These are phyloP conservation scores for Colistium nudipinnis DNA, from an alignment of 2,113 vertebrate species.

Conservation along the genomic window DNA sequence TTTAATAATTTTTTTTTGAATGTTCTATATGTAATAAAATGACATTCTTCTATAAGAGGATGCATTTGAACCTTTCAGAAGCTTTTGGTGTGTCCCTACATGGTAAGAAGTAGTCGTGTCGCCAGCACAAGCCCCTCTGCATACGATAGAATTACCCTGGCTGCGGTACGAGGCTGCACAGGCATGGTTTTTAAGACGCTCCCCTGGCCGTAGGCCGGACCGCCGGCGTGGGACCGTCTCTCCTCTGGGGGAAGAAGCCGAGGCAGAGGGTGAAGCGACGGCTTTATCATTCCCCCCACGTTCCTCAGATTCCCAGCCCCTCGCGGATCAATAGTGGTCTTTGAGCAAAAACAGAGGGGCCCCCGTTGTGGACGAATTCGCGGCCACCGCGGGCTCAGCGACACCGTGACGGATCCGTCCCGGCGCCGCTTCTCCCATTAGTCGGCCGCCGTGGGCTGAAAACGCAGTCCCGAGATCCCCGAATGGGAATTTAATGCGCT, in stretches of 20 bases:
- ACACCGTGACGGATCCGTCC: constrained; percentile 68
- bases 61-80: too few relatives aligned
- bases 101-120: too few relatives aligned
- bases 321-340: constrained; percentile 74
- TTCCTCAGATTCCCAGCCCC: constrained; percentile 59
- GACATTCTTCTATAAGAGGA: too few relatives aligned
- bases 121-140: too few relatives aligned
- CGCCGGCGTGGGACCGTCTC: constrained; percentile 30
- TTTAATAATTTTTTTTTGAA: too few relatives aligned
- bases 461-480: constrained; percentile 59
- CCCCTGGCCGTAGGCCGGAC: constrained; percentile 16
- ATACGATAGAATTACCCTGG: too few relatives aligned
- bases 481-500: constrained; percentile 75
- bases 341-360: constrained; percentile 68
- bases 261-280: constrained; percentile 7
- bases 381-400: constrained; percentile 37
- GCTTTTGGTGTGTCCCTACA: too few relatives aligned
- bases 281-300: constrained; percentile 70
- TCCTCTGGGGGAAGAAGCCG: constrained; percentile 18
- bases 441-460: constrained; percentile 63
- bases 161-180: too few relatives aligned
- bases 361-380: constrained; percentile 55
- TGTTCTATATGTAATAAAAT: too few relatives aligned
- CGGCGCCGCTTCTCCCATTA: constrained; percentile 60
- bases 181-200: too few relatives aligned